A percentile compares a stretch with the other conserved stretches of the same genome.
Evolutionary conservation across 1,140 invertebrate species (phyloP).

Genomic region (Heliconius himera): DNA sequence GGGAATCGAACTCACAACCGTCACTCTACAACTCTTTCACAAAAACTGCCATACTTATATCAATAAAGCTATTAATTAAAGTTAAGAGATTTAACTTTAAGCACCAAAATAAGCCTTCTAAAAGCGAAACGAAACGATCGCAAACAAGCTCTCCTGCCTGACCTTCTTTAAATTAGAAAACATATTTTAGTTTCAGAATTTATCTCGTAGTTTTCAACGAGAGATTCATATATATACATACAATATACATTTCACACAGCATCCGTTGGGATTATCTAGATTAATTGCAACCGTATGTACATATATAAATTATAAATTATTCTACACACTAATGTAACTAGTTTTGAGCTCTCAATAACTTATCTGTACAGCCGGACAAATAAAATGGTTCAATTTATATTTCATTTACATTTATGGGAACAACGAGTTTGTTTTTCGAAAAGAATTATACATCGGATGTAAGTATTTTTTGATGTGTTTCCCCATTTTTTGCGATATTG

Average conservation of each 20-base stretch:
- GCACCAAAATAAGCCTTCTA: neutral
- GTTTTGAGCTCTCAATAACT: slow-evolving; percentile 31
- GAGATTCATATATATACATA: slow-evolving; percentile 23
- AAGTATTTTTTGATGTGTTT: too few relatives aligned
- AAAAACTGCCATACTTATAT: too few relatives aligned
- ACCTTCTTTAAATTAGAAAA: neutral
- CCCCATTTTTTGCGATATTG: too few relatives aligned
- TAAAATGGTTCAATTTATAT: neutral
- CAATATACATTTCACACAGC: slow-evolving; percentile 24
- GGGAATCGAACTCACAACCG: too few relatives aligned
- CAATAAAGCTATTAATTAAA: neutral
- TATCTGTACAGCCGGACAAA: neutral
- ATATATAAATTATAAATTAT: slow-evolving; percentile 34
- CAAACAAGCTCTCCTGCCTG: neutral
- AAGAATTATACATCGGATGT: too few relatives aligned
- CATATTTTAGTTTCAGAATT: slow-evolving; percentile 9
- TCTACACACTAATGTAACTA: slow-evolving; percentile 31
- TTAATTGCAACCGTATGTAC: slow-evolving; percentile 26
- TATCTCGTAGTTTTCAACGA: slow-evolving; percentile 21
- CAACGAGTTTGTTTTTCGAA: neutral
- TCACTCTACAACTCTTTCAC: too few relatives aligned
- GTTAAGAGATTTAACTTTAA: neutral
- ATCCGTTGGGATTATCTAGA: slow-evolving; percentile 31
- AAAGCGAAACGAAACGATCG: neutral
- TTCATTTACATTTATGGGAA: neutral